Evolutionary conservation across 2,113 vertebrate species (phyloP), one percentile per base, ranked within the genome.

Genomic region (Crocuta crocuta): DNA sequence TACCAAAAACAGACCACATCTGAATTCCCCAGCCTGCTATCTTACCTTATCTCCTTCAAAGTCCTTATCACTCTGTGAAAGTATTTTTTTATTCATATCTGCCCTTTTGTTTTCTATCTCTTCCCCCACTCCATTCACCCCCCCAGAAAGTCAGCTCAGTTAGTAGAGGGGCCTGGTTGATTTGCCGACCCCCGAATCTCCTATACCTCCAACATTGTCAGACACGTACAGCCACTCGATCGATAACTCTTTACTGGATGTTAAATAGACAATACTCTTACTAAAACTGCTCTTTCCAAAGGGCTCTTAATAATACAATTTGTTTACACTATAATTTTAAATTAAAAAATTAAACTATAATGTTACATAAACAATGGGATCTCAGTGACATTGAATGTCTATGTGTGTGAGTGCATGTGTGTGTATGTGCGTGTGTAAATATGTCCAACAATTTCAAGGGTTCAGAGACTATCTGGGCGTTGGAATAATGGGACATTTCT

Each of bases 201-300:
- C 7, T 35, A 1, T 0, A n/a, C 68, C 70, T 6, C n/a, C 68
- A 23, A 33, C 15, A 39, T 8, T 4, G 70, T 28, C 45, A 66
- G 68, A 76, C 45, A 2, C 0, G 4, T 28, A 7, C 0, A 7
- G 17, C 5, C 10, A 4, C 7, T 17, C 19, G 10, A 1, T 58
- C 17, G 10, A 1, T 23, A 23, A 9, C 48, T 35, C 1, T 9
- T n/a, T 43, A 45, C n/a, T 31, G 3, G 33, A 11, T 28, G 79
- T n/a, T 5, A 70, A 45, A 1, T 9, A 28, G 70, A 45, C 43
- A 17, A 6, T 24, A 35, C 21, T 35, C 1, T 45, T 68, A 43
- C 19, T 11, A 16, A 68, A 78, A 84, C 0, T 7, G 70, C 70
- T 84, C 48, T 84, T 91, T 58, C 55, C 35, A 26, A 78, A 55